A percentile compares a stretch with the other conserved stretches of the same genome.
These are phyloP conservation scores for Coregonus suidteri DNA, from an alignment of 2,797 vertebrate species.

Conservation along the genomic window DNA sequence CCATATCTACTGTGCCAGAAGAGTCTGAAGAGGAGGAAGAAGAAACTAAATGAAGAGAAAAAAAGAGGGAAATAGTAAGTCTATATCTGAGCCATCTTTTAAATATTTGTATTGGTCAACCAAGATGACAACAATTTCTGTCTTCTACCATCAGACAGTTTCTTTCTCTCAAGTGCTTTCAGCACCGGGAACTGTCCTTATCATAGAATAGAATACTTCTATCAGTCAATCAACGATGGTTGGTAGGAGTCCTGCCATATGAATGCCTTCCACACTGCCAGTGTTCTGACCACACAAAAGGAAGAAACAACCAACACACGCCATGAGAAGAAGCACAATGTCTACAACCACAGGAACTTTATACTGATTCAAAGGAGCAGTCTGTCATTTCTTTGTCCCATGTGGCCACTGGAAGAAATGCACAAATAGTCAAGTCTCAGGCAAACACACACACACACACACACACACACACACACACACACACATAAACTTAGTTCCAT, in stretches of 20 bases:
- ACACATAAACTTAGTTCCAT: no score
- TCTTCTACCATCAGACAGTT: slow-evolving; percentile 10
- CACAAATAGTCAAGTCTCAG: background rate
- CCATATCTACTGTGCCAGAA: slow-evolving; percentile 4
- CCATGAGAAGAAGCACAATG: slow-evolving; percentile 56
- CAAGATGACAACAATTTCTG: background rate
- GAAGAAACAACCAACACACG: background rate
- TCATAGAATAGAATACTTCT: background rate
- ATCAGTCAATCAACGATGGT: background rate
- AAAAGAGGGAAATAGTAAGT: background rate
- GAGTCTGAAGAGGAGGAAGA: background rate
- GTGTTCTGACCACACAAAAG: slow-evolving; percentile 22
- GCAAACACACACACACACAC: background rate
- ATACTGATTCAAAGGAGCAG: slow-evolving; percentile 6
- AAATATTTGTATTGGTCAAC: slow-evolving; percentile 25
- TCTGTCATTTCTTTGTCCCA: background rate
- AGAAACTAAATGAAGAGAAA: background rate
- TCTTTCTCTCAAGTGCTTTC: slow-evolving; percentile 21
- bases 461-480: no score
- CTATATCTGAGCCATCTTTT: slow-evolving; percentile 32
- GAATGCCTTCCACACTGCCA: slow-evolving; percentile 55
- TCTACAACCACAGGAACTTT: slow-evolving; percentile 32
- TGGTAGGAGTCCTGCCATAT: slow-evolving; percentile 38
- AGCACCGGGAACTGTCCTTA: slow-evolving; percentile 54
- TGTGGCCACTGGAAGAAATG: background rate